Evolutionary conservation across 2,797 vertebrate species (phyloP), one percentile per base, ranked within the genome.

Genomic region (Gymnoscopelus microlampas): DNA sequence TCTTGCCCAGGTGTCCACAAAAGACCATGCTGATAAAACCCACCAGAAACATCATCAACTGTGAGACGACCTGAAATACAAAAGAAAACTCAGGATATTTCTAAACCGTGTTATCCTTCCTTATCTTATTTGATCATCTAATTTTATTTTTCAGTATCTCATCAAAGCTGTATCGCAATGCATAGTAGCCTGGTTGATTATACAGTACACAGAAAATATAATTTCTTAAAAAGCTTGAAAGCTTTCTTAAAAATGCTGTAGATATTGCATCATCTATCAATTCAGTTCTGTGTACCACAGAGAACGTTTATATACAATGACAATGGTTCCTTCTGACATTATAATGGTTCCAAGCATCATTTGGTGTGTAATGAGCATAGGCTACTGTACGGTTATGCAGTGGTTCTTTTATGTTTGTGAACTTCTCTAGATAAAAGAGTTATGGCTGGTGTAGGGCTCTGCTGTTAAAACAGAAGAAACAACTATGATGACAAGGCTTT

Each of bases 1-100:
- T 93, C 79, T 95, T 96, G 4, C 95, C 96, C 86, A 96, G 82
- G 65, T 95, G 96, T 24, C 97, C 96, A 56, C 96, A 96, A 89
- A 97, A 97, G 73, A 96, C 93, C 39, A 93, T 93, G 79, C 96
- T 97, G 82, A 97, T 82, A 0, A 96, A 87, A 0, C 92, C 92
- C 77, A 95, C 93, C 70, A 96, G 70, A 55, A 95, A 95, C 35
- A 91, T 71, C 94, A 96, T 93, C 74, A 93, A 0, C 88, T 96
- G 96, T 26, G 95, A 94, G 0, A 96, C 84, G 49, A 95, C 84
- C 96, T 97, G 66, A 5, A 79, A 14, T 0, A 24, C 5, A 73
- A 60, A 56, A 63, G 51, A 12, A 66, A 76, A 63, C 49, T 61
- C 11, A 58, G 60, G 26, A 63, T n/a, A 24, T 11, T 74, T 47